Percentiles rank a stretch among this genome's conserved stretches.
Conservation (phyloP, 1,140 invertebrate genomes). For the Reticulitermes speratus region DNA sequence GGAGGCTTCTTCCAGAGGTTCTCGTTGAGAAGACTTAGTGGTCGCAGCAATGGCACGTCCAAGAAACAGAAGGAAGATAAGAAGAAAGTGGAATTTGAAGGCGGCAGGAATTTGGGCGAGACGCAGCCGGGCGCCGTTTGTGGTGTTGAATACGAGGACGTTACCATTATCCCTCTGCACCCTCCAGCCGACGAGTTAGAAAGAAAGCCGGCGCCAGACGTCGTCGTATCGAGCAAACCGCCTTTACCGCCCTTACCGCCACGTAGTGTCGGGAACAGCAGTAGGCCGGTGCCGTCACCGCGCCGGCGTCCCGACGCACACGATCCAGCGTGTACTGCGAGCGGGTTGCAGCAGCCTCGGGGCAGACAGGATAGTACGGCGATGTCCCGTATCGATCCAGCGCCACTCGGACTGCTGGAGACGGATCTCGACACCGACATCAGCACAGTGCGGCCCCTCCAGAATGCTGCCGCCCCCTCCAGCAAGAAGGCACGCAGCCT, state of each 20-base stretch:
- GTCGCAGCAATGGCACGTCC: slow-evolving; percentile 40
- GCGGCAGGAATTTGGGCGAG: no score
- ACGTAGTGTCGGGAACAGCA: slow-evolving; percentile 38
- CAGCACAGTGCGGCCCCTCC: slow-evolving; percentile 35
- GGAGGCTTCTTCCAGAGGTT: slow-evolving; percentile 53
- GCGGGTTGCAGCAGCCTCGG: slow-evolving; percentile 22
- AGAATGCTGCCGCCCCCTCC: slow-evolving; percentile 44
- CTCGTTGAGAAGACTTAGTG: slow-evolving; percentile 48
- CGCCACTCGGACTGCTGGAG: slow-evolving; percentile 69
- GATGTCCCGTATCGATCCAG: slow-evolving; percentile 31
- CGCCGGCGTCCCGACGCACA: slow-evolving; percentile 26
- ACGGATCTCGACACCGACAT: slow-evolving; percentile 77
- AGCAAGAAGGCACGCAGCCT: slow-evolving; percentile 72
- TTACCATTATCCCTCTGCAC: slow-evolving; percentile 50
- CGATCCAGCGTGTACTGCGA: slow-evolving; percentile 20
- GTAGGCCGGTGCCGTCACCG: slow-evolving; percentile 36
- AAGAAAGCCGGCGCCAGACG: slow-evolving; percentile 44
- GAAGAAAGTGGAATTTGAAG: slow-evolving; percentile 35
- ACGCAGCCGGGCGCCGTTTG: background rate
- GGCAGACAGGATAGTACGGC: slow-evolving; percentile 39
- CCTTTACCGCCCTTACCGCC: slow-evolving; percentile 49
- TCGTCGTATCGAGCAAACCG: slow-evolving; percentile 47
- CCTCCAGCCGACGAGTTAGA: slow-evolving; percentile 43
- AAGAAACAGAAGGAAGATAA: slow-evolving; percentile 39
- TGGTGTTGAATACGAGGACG: slow-evolving; percentile 27